phyloP scores from a whole-genome alignment of 92 coral and sea anemone genomes.

The Montipora capitata region DNA sequence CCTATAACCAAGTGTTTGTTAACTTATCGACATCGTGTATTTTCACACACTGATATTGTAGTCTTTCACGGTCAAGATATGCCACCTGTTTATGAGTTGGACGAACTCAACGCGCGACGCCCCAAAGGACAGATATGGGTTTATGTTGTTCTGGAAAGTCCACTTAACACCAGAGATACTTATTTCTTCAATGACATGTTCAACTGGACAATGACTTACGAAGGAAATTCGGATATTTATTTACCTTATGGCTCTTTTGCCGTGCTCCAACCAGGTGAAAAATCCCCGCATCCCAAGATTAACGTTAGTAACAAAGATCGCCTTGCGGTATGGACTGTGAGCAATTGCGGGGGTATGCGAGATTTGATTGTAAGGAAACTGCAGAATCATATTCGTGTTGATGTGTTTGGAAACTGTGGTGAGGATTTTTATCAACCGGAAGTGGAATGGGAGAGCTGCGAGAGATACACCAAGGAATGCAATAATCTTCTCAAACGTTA shows the following conservation, averaged over 20 bases:
- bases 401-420: slow-evolving; percentile 82
- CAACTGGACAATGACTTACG: slow-evolving; percentile 84
- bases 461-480: slow-evolving; percentile 49
- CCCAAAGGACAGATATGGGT: slow-evolving; percentile 80
- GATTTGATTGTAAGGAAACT: slow-evolving; percentile 70
- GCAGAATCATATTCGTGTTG: slow-evolving; percentile 71
- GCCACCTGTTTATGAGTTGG: slow-evolving; percentile 58
- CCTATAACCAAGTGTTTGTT: slow-evolving; percentile 73
- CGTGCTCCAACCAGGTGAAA: slow-evolving; percentile 37
- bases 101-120: slow-evolving; percentile 37
- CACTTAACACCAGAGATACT: slow-evolving; percentile 53
- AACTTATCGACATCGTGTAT: slow-evolving; percentile 68
- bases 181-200: slow-evolving; percentile 53
- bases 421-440: slow-evolving; percentile 46
- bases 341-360: slow-evolving; percentile 81
- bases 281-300: neutral
- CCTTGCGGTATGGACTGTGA: slow-evolving; percentile 86
- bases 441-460: slow-evolving; percentile 30
- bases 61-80: slow-evolving; percentile 91
- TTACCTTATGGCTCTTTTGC: slow-evolving; percentile 72
- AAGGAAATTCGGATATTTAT: slow-evolving; percentile 65
- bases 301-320: slow-evolving; percentile 65
- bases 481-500: slow-evolving; percentile 71
- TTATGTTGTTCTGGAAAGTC: slow-evolving; percentile 86
- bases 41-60: slow-evolving; percentile 76